A percentile compares a stretch with the other conserved stretches of the same genome.
Evolutionary conservation across 2,888 invertebrate genomes (phyloP).

Genomic region (Pycnomerus fuliginosus): DNA sequence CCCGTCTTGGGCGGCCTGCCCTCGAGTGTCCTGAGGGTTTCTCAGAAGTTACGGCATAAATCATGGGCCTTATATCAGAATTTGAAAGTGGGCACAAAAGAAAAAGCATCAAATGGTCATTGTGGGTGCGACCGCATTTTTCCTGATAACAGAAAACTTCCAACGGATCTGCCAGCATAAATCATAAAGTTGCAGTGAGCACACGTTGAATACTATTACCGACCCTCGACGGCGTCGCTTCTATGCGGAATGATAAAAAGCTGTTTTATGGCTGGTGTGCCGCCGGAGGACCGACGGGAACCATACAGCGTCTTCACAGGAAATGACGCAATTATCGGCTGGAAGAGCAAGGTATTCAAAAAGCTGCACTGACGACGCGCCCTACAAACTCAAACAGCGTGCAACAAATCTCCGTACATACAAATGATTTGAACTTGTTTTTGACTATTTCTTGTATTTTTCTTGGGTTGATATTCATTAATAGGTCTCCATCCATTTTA

Average conservation of each 20-base stretch:
- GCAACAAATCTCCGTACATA: too few relatives aligned
- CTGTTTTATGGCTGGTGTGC: conserved; percentile 16
- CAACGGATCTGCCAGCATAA: conserved; percentile 45
- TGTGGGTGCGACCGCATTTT: conserved; percentile 38
- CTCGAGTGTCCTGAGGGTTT: conserved; percentile 4
- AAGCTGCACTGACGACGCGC: too few relatives aligned
- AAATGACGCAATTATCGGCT: conserved; percentile 20
- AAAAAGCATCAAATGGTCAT: conserved; percentile 49
- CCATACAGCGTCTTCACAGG: conserved; percentile 12
- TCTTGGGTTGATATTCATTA: too few relatives aligned
- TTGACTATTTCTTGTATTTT: too few relatives aligned
- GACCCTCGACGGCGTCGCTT: conserved; percentile 19
- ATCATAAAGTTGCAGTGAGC: conserved; percentile 42
- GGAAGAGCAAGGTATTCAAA: too few relatives aligned
- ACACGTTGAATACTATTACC: conserved; percentile 33
- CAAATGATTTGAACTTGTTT: too few relatives aligned
- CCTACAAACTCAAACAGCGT: too few relatives aligned
- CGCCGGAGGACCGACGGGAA: conserved; percentile 7
- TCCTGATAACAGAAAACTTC: conserved; percentile 48
- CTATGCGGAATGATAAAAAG: conserved; percentile 23
- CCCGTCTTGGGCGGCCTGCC: conserved; percentile 13
- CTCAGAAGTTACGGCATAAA: conserved; percentile 14
- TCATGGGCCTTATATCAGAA: conserved; percentile 4
- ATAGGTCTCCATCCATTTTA: too few relatives aligned
- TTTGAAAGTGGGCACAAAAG: conserved; percentile 24